A percentile compares a stretch with the other conserved stretches of the same genome.
Conservation (phyloP, 2,113 vertebrate genomes). For the Pterocles gutturalis region DNA sequence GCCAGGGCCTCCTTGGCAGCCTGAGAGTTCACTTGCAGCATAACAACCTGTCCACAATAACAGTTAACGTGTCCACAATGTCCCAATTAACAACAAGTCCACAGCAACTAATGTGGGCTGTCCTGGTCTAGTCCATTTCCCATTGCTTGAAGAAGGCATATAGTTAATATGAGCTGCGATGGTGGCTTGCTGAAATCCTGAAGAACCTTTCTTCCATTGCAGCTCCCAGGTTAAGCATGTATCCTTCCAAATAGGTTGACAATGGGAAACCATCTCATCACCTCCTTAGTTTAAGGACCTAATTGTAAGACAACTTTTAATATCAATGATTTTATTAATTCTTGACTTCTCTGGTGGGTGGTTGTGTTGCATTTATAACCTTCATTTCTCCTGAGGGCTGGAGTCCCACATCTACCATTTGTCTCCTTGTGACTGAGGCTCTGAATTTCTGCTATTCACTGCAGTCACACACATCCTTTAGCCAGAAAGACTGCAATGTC, state of each 20-base stretch:
- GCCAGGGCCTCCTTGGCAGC: background rate
- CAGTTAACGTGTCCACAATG: background rate
- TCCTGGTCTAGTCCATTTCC: background rate
- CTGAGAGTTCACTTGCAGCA: background rate
- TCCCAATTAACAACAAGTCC: background rate
- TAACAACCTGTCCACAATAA: background rate
- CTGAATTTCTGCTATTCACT: background rate
- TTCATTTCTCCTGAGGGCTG: background rate
- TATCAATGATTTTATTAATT: background rate
- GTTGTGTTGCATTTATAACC: background rate
- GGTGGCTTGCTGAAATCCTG: background rate
- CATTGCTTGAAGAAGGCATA: rapidly evolving
- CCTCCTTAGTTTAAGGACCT: background rate
- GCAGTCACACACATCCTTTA: background rate
- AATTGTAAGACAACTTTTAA: background rate
- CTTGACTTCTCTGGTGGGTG: background rate
- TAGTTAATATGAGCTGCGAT: background rate
- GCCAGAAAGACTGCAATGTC: background rate
- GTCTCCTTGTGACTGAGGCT: background rate
- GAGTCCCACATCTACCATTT: background rate
- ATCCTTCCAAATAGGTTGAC: background rate
- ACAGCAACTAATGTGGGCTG: background rate
- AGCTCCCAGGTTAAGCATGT: background rate
- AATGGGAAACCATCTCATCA: background rate
- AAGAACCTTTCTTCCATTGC: background rate